Conservation (phyloP, 92 coral and sea anemone genomes). For the Anthopleura xanthogrammica region DNA sequence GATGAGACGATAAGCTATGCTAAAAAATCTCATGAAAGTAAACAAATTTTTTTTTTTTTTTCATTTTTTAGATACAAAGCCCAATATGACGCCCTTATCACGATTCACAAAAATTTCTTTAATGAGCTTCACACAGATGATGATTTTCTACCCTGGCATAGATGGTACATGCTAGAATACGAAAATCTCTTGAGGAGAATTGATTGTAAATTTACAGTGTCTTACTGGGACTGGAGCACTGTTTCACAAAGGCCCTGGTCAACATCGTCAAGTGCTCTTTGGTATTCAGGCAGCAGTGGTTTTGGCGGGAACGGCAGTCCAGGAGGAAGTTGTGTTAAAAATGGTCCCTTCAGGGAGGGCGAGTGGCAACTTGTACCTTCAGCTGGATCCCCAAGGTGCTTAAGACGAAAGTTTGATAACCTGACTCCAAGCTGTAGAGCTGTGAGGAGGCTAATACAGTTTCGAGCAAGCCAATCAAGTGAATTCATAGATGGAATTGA, state of each 20-base stretch:
- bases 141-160: slow-evolving; percentile 61
- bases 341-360: slow-evolving; percentile 15
- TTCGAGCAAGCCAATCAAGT: slow-evolving; percentile 1
- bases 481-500: slow-evolving; percentile 34
- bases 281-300: slow-evolving; percentile 51
- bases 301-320: slow-evolving; percentile 39
- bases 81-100: neutral
- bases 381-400: slow-evolving; percentile 31
- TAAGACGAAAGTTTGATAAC: slow-evolving; percentile 42
- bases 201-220: slow-evolving; percentile 56
- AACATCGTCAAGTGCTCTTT: slow-evolving; percentile 15
- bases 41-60: neutral
- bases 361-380: neutral
- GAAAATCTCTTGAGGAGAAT: slow-evolving; percentile 47
- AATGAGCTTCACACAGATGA: slow-evolving; percentile 27
- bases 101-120: neutral
- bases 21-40: too few species aligned
- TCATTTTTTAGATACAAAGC: neutral
- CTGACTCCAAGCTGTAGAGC: slow-evolving; percentile 42
- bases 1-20: too few species aligned
- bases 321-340: slow-evolving; percentile 14
- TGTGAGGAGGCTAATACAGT: slow-evolving; percentile 27
- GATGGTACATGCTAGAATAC: slow-evolving; percentile 53
- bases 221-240: slow-evolving; percentile 65
- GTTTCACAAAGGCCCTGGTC: slow-evolving; percentile 34